phyloP scores from a whole-genome alignment of 2,113 vertebrate genomes.

The Romanogobio albipinnatus region DNA sequence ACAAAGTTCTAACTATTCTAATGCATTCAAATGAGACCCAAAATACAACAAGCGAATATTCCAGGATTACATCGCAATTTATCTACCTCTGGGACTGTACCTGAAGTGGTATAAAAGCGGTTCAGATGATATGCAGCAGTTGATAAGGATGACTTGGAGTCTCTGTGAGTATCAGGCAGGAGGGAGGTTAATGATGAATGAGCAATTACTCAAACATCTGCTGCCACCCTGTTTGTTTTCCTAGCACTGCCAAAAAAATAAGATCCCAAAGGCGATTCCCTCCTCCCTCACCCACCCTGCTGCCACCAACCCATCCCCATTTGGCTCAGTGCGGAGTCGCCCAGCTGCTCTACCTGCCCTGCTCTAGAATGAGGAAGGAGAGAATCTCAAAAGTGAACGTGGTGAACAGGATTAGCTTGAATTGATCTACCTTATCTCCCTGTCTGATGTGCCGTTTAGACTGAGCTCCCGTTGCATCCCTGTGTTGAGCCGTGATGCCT shows the following conservation, averaged over 20 bases:
- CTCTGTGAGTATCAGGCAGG: constrained; percentile 43
- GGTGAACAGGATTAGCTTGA: constrained; percentile 44
- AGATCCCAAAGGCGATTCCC: constrained; percentile 27
- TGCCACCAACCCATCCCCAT: background rate
- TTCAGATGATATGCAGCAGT: constrained; percentile 18
- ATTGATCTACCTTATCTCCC: constrained; percentile 52
- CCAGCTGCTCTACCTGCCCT: constrained; percentile 51
- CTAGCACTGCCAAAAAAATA: constrained; percentile 52
- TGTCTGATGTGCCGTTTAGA: constrained; percentile 45
- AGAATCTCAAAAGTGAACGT: constrained; percentile 8
- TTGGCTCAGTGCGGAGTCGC: background rate
- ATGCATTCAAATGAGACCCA: constrained; percentile 15
- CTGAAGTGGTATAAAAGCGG: background rate
- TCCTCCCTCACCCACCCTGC: constrained; percentile 1
- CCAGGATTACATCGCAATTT: background rate
- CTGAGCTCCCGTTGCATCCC: background rate
- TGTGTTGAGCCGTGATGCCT: background rate
- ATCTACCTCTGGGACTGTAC: constrained; percentile 6
- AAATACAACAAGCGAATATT: background rate
- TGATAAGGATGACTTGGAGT: constrained; percentile 27
- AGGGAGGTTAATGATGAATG: constrained; percentile 62
- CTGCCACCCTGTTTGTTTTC: constrained; percentile 55
- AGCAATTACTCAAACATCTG: constrained; percentile 65
- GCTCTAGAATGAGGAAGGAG: background rate
- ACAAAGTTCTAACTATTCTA: constrained; percentile 19